Base-by-base conservation (phyloP, 2,797 vertebrate species). In the Schizopygopsis malacanthus region DNA sequence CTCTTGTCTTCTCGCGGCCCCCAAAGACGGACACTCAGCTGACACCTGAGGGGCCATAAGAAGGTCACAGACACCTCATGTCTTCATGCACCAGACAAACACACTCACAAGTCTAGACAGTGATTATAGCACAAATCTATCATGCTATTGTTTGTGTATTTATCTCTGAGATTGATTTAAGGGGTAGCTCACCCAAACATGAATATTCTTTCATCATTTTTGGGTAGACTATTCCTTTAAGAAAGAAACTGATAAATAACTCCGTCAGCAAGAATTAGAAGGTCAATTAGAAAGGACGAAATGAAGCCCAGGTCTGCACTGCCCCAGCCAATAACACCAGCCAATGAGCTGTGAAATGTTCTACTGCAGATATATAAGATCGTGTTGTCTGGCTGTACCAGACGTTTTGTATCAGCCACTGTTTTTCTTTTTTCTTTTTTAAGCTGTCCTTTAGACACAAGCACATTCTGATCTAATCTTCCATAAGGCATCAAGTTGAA, bases 41-140 rank as follows among this genome's bases (percentile, higher is more conserved):
- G 79, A 81, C 85, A 87, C 85, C 85, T 87, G 67, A 83, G 73
- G 61, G 87, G 82, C 2, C 67, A 73, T 10, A 67, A 65, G 79
- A 87, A 85, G 87, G 87, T 80, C 88, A 80, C 69, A 79, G 33
- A 83, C 87, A 88, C 84, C 56, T 76, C 37, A 82, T 39, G 73
- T 85, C 56, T n/a, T 72, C 67, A 85, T 71, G 79, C 61, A 77
- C n/a, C 59, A 52, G 50, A 56, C 82, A 69, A 77, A 84, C 59
- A 65, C 18, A 13, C 11, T 72, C 70, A 18, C 61, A 70, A 15
- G 39, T 67, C 65, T 70, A 79, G 83, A 79, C 65, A 4, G 4
- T 25, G 69, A 33, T 85, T 85, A 79, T 85, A 71, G 39, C 52
- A 16, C 50, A 37, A 33, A 22, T 59, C 65, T 37, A 2, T 33